phyloP scores from a whole-genome alignment of 2,113 vertebrate species.

The Stictonetta naevosa region DNA sequence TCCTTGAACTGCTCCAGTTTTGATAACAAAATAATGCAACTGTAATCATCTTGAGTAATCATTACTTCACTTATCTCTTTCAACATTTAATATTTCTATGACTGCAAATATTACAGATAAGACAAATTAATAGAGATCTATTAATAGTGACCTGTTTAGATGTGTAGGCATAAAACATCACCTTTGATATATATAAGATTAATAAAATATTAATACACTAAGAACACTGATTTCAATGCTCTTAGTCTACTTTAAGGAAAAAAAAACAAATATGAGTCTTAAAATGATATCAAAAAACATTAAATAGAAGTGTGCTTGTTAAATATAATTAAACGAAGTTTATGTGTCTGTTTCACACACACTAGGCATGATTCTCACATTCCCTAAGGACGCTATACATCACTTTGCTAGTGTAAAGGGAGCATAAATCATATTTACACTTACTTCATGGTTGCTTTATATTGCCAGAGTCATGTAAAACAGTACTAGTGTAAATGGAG shows the following conservation, averaged over 20 bases:
- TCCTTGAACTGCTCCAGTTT: not conserved
- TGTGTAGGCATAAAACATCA: not conserved
- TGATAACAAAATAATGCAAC: not conserved
- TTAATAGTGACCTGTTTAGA: not conserved
- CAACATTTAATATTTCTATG: not conserved
- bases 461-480: slow-evolving; percentile 32
- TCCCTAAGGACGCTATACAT: slow-evolving; percentile 49
- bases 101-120: not conserved
- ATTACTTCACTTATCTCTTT: not conserved
- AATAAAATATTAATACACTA: slow-evolving; percentile 48
- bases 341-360: slow-evolving; percentile 35
- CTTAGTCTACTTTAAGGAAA: slow-evolving; percentile 62
- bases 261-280: slow-evolving; percentile 69
- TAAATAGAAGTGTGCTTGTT: slow-evolving; percentile 55
- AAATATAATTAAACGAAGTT: slow-evolving; percentile 71
- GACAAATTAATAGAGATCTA: not conserved
- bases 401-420: slow-evolving; percentile 59
- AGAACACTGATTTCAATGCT: slow-evolving; percentile 57
- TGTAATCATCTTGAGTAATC: not conserved
- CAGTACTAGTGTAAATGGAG: slow-evolving; percentile 29
- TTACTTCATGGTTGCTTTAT: slow-evolving; percentile 55
- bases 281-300: slow-evolving; percentile 47
- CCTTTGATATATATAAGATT: not conserved
- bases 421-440: slow-evolving; percentile 68
- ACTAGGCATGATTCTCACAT: slow-evolving; percentile 27